These are phyloP conservation scores for Oreonectes daqikongensis DNA, from an alignment of 2,797 vertebrate genomes.

Conservation along the genomic window DNA sequence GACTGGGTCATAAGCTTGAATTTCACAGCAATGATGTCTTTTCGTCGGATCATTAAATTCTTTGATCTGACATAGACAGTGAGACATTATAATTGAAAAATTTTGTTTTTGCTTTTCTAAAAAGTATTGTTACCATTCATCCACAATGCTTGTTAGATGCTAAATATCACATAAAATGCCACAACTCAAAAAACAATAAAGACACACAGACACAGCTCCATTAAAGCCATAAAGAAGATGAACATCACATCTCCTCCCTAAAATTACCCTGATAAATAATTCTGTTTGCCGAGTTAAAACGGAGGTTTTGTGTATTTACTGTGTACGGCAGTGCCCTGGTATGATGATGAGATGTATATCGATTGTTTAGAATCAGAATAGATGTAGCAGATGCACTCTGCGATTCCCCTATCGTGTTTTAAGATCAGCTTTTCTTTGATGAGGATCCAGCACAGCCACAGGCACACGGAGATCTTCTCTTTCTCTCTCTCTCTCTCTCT, in stretches of 20 bases:
- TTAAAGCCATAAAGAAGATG: background rate
- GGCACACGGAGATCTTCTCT: constrained; percentile 56
- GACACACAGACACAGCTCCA: background rate
- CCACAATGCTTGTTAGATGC: constrained; percentile 21
- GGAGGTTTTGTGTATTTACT: constrained; percentile 25
- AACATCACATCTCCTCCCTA: background rate
- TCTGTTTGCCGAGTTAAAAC: constrained; percentile 9
- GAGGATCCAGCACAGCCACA: constrained; percentile 64
- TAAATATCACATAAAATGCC: constrained; percentile 19
- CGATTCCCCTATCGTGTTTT: constrained; percentile 49
- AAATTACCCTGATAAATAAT: constrained; percentile 32
- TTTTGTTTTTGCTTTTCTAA: background rate
- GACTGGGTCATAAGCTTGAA: background rate
- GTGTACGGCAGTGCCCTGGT: constrained; percentile 18
- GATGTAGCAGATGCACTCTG: constrained; percentile 53
- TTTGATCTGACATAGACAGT: constrained; percentile 6
- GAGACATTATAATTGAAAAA: constrained; percentile 17
- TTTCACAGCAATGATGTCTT: background rate
- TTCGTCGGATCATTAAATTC: constrained; percentile 1
- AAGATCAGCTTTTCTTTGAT: constrained; percentile 59
- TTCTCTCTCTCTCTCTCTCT: constrained; percentile 13
- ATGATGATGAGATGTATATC: constrained; percentile 50
- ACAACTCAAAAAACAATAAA: constrained; percentile 7
- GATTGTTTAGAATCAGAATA: constrained; percentile 56
- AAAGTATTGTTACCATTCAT: constrained; percentile 17